Evolutionary conservation across 2,797 vertebrate genomes (phyloP).

Genomic region (Pachyuromys duprasi): DNA sequence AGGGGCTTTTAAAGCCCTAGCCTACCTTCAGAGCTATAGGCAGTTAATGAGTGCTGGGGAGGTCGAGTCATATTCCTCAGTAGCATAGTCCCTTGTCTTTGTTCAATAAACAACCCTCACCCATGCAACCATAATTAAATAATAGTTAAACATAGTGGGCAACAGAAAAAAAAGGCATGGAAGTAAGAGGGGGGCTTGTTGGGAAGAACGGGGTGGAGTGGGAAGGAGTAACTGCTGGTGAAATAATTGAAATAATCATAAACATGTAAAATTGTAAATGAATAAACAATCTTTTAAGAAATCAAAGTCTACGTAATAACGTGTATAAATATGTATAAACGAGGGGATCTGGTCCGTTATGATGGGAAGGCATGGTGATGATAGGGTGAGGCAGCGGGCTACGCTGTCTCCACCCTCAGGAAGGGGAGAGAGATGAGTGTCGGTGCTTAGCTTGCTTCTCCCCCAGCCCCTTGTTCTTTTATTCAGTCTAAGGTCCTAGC

Average conservation of each 20-base stretch:
- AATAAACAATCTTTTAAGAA: background rate
- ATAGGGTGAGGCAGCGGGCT: too few relatives aligned
- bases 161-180: background rate
- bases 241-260: background rate
- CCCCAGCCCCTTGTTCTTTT: background rate
- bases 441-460: background rate
- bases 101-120: background rate
- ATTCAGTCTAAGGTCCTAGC: background rate
- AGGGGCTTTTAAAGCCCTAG: background rate
- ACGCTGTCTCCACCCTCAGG: background rate
- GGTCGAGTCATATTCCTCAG: background rate
- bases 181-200: too few relatives aligned
- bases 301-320: background rate
- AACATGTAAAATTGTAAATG: background rate
- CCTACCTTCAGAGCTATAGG: background rate
- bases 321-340: background rate
- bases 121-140: background rate
- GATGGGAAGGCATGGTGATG: background rate
- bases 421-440: background rate
- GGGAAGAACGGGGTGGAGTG: background rate
- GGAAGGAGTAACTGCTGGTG: too few relatives aligned
- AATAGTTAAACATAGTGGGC: background rate
- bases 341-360: background rate
- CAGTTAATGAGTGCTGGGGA: background rate
- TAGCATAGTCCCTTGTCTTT: background rate